These are phyloP conservation scores for Psittacara wagleri DNA, from an alignment of 2,113 vertebrate species.

Conservation along the genomic window DNA sequence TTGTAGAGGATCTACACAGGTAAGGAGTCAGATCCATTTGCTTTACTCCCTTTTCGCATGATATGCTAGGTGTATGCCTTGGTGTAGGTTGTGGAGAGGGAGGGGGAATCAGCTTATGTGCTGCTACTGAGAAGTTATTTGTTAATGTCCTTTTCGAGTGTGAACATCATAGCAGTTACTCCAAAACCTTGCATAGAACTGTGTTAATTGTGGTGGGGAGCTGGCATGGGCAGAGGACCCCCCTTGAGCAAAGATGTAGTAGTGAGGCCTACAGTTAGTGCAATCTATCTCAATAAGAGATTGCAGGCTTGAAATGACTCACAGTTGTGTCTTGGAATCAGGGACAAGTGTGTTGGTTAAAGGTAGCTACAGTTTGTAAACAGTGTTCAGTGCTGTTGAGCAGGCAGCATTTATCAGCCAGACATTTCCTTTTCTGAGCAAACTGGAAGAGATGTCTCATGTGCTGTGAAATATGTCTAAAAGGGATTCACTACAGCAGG, in stretches of 20 bases:
- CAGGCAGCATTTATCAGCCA: slow-evolving; percentile 5
- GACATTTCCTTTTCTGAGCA: not conserved
- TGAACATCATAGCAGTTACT: not conserved
- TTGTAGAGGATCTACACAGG: not conserved
- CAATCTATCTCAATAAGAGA: not conserved
- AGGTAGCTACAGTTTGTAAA: slow-evolving; percentile 12
- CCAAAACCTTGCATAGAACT: not conserved
- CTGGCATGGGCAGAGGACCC: not conserved
- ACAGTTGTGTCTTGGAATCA: not conserved
- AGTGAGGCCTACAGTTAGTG: too few species aligned
- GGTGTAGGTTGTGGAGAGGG: not conserved
- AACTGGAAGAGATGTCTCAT: not conserved
- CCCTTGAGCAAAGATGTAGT: not conserved
- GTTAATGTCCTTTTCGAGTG: not conserved
- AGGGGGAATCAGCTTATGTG: not conserved
- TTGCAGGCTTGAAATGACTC: not conserved
- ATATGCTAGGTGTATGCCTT: not conserved
- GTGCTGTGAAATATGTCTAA: not conserved
- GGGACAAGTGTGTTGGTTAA: not conserved
- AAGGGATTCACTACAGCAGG: not conserved
- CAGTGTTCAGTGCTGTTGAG: not conserved
- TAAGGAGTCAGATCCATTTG: not conserved
- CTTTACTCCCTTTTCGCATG: not conserved
- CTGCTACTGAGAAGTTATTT: not conserved
- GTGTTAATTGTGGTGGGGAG: not conserved